These are phyloP conservation scores for Poeciliopsis occidentalis DNA, from an alignment of 2,113 vertebrate species.

Conservation along the genomic window DNA sequence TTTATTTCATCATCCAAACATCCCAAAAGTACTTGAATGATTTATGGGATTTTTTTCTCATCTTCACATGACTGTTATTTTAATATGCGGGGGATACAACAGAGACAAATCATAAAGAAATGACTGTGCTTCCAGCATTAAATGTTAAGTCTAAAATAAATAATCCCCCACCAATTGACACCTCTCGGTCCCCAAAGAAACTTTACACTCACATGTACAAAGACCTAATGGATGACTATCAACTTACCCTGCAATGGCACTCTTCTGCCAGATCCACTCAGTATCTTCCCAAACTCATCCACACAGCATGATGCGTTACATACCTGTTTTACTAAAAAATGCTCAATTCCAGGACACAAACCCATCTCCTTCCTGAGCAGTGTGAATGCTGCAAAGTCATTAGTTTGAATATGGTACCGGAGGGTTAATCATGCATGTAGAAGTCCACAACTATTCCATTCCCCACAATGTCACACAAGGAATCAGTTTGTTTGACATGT, in stretches of 20 bases:
- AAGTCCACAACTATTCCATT: too few relatives aligned
- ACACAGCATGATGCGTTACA: too few relatives aligned
- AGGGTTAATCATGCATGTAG: too few relatives aligned
- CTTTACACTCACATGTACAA: not conserved
- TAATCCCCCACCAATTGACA: not conserved
- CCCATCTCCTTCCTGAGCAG: not conserved
- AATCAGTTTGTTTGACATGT: too few relatives aligned
- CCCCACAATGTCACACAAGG: too few relatives aligned
- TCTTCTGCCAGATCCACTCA: too few relatives aligned
- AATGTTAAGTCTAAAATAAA: not conserved
- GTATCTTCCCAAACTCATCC: too few relatives aligned
- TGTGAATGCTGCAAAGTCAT: not conserved
- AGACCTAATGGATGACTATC: constrained; percentile 19
- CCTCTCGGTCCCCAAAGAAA: constrained; percentile 15
- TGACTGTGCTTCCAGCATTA: not conserved
- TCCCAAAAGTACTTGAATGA: constrained; percentile 70
- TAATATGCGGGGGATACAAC: constrained; percentile 29
- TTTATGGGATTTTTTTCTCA: constrained; percentile 55
- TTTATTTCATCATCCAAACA: constrained; percentile 67
- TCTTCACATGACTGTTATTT: constrained; percentile 39
- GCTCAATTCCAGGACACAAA: not conserved
- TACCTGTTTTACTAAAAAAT: not conserved
- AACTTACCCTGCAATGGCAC: not conserved
- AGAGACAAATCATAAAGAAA: constrained; percentile 3
- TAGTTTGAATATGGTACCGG: too few relatives aligned